Base-by-base conservation (phyloP, 1,140 invertebrate genomes). In the Mactra quadrangularis region DNA sequence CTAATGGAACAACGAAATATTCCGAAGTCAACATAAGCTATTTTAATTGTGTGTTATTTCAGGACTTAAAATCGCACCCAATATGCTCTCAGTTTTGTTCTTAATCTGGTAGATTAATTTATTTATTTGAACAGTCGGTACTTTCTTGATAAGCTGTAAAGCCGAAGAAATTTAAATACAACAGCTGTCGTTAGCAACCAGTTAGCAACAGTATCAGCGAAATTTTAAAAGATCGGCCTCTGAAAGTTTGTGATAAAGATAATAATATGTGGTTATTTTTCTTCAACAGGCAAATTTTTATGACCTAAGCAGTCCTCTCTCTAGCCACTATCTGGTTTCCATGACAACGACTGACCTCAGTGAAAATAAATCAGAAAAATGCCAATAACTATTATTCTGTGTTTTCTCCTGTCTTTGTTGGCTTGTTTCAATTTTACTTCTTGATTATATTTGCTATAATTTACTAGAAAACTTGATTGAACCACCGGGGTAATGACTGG, bases 351-450 rank as follows among this genome's bases (percentile, higher is more conserved):
- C 77, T 81, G 77, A 81, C 77, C 77, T 81, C 64, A 53, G n/a
- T 71, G 66, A 71, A 71, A 81, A 81, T 81, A 81, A 81, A 81
- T 81, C 77, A 81, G 64, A 81, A 81, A 81, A 81, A 81, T 81
- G 77, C 77, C 77, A 81, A 81, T 81, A 81, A 81, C 77, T 81
- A 81, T 81, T 71, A 70, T 60, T 71, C 64, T 70, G 77, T 81
- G 71, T n/a, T n/a, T 81, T 81, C 77, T 68, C 53, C 77, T 60
- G 25, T 81, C 66, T 55, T n/a, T 71, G 64, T 81, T 59, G 45
- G 45, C 60, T 68, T 81, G 77, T 81, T 81, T 70, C 64, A 81
- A 70, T 81, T 81, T 81, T 81, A 81, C 64, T 81, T 66, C 62
- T 71, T 70, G 75, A 78, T 78, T 78, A 78, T 66, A 31, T 78